Evolutionary conservation across 1,140 invertebrate species (phyloP).

Genomic region (Melitaea cinxia): DNA sequence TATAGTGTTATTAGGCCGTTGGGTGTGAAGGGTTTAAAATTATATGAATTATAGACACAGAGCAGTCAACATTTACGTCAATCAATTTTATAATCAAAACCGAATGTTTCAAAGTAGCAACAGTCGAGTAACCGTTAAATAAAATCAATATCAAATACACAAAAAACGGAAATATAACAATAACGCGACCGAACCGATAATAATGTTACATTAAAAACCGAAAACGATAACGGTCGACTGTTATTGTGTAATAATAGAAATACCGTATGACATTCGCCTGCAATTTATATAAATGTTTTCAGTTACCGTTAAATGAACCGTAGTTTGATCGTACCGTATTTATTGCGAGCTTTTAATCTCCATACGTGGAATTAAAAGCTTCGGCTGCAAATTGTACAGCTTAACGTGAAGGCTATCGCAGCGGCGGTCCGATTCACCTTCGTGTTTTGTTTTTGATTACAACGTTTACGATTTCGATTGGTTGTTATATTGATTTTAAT

Average conservation of each 20-base stretch:
- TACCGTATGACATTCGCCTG: constrained; percentile 6
- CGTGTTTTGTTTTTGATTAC: constrained; percentile 8
- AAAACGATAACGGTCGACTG: constrained; percentile 4
- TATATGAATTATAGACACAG: too few relatives aligned
- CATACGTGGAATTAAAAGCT: constrained; percentile 22
- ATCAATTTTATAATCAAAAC: too few relatives aligned
- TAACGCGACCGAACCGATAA: not conserved
- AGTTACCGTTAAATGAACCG: constrained; percentile 30
- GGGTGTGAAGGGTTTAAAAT: too few relatives aligned
- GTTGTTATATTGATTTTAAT: not conserved
- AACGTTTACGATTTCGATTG: not conserved
- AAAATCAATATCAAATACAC: not conserved
- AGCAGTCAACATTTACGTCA: too few relatives aligned
- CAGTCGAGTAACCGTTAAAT: not conserved
- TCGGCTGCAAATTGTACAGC: constrained; percentile 14
- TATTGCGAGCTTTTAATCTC: constrained; percentile 27
- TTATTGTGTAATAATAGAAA: constrained; percentile 28
- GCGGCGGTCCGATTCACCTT: not conserved
- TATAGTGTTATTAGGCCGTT: too few relatives aligned
- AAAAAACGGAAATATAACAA: not conserved
- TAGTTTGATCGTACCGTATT: constrained; percentile 28
- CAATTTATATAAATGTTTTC: constrained; percentile 30
- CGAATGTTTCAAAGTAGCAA: too few relatives aligned
- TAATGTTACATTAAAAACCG: constrained; percentile 18
- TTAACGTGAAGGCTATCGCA: constrained; percentile 4